Evolutionary conservation across 2,888 invertebrate species (phyloP), one percentile per base, ranked within the genome.

Genomic region (Hypomecis atomaria): DNA sequence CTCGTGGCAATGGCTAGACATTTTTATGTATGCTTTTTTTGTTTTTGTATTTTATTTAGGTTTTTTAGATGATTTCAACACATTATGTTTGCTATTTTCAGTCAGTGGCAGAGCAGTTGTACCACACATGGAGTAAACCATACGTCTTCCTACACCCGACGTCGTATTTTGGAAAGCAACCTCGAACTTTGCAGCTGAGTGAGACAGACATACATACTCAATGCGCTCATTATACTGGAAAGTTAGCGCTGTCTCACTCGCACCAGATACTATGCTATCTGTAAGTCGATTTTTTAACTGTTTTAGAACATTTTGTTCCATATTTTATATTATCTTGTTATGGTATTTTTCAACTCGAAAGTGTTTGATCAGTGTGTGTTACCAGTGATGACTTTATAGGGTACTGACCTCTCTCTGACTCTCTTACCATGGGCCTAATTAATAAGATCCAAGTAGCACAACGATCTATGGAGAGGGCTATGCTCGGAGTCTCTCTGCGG

Each of bases 131-230:
- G 88, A 95, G 95, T 8, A 99, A 99, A 83, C 97, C 97, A 0
- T 99, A 97, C 83, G 95, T 98, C 5, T 96, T 97, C 55, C 93
- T 99, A 0, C 98, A 99, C 81, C 99, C 99, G 0, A 97, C 97
- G 74, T 96, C 98, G 52, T 96, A 96, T 82, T 98, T 99, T 86
- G 96, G 97, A 8, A 96, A 95, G 75, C 94, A 97, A 77, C 96
- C 97, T 0, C 96, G 97, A 67, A 88, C 96, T 2, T 88, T 99
- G 11, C 96, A 97, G 77, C 88, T 98, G 1, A 94, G 94, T 11
- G 97, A 97, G 59, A 93, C 94, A 47, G 97, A 98, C 75, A 94
- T 97, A 71, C 90, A 95, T 59, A 84, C 88, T 5, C 60, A 60
- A 0, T 94, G 95, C 66, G 85, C 94, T 9, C 96, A 96, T 0